These are phyloP conservation scores for Formica exsecta DNA, from an alignment of 1,140 invertebrate genomes.

Conservation along the genomic window DNA sequence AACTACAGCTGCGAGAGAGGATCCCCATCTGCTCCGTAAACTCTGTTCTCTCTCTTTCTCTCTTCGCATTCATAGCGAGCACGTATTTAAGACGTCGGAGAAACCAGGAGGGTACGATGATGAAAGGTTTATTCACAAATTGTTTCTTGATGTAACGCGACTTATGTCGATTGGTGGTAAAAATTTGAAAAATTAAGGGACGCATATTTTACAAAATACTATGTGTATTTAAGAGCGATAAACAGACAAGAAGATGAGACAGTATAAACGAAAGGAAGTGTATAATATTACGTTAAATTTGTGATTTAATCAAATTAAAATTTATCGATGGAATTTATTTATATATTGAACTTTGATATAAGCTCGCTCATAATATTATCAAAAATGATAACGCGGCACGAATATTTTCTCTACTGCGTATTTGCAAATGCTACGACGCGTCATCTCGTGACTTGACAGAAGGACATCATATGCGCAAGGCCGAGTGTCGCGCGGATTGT, in stretches of 20 bases:
- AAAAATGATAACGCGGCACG: background rate
- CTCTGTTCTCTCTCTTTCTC: background rate
- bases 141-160: background rate
- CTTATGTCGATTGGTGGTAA: background rate
- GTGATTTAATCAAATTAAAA: constrained; percentile 1
- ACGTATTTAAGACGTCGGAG: constrained; percentile 23
- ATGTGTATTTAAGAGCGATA: background rate
- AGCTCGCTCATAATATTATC: background rate
- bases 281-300: background rate
- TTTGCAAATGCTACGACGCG: background rate
- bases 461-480: background rate
- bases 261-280: background rate
- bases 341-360: background rate
- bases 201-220: background rate
- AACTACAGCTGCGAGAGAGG: constrained; percentile 36
- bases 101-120: background rate
- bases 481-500: background rate
- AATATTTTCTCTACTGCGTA: background rate
- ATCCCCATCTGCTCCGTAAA: constrained; percentile 33
- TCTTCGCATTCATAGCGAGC: background rate
- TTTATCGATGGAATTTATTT: constrained; percentile 2
- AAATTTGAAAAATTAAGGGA: background rate
- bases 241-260: background rate
- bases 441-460: constrained; percentile 4
- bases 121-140: constrained; percentile 24